Base-by-base conservation (phyloP, 1,140 invertebrate species). In the Papilio xuthus region DNA sequence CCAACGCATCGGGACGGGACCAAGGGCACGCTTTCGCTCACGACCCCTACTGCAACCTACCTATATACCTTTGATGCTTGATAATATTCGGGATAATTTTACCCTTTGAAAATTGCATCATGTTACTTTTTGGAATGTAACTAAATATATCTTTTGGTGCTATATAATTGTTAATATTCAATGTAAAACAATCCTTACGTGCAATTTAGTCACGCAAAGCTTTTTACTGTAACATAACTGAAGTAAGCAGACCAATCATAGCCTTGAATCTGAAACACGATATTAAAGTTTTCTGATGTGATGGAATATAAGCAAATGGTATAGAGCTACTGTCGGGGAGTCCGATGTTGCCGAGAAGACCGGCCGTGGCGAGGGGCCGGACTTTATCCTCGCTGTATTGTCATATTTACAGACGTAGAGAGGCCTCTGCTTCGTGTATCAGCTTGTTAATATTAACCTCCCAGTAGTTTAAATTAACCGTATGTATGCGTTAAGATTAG, bases 401-500 rank as follows among this genome's bases (percentile, higher is more conserved):
- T 85, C 83, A 86, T 78, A 83, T 86, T 84, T 80, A 86, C 79
- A 86, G 83, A 79, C 74, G 91, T 92, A 91, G 90, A 93, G 90
- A 44, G 90, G 91, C 87, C 88, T 91, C 90, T 93, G 90, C 91
- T 92, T 93, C 91, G 91, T 93, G 88, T 92, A 93, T 91, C 80
- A 84, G 86, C 80, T 92, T 93, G 90, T 93, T 92, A 91, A 93
- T 92, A 83, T 92, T 93, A 91, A 91, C 87, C 87, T 91, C 86
- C 80, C 80, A 81, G 85, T 89, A 89, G 88, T 87, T 86, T 93
- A 93, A 92, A 88, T 91, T 92, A 92, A 92, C 90, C 91, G 90
- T 91, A 91, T 92, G 90, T 92, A 92, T 92, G 90, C 90, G 90
- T 92, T 88, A 89, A 90, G 90, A 90, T 92, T 87, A 92, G 90